These are phyloP conservation scores for Euborellia annulipes DNA, from an alignment of 1,140 invertebrate species.

Conservation along the genomic window DNA sequence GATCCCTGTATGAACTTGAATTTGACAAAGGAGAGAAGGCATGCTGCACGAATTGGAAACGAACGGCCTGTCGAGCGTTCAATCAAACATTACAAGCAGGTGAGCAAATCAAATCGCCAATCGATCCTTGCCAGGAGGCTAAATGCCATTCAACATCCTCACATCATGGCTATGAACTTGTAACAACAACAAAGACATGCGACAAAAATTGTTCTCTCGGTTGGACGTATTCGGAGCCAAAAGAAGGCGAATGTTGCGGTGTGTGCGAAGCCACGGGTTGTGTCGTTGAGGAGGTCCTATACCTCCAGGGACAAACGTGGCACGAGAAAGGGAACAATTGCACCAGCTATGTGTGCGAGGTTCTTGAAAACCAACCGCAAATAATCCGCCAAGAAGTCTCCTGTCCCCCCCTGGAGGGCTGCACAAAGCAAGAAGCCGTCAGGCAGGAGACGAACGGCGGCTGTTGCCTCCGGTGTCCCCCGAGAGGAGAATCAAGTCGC, in stretches of 20 bases:
- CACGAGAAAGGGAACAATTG: conserved; percentile 1
- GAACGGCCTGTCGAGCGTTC: conserved; percentile 19
- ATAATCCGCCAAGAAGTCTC: conserved; percentile 33
- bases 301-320: conserved; percentile 18
- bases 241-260: conserved; percentile 19
- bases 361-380: conserved; percentile 24
- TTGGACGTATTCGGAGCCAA: conserved; percentile 4
- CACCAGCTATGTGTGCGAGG: conserved; percentile 1
- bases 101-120: conserved; percentile 34
- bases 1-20: conserved; percentile 12
- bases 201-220: conserved; percentile 29
- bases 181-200: conserved; percentile 35
- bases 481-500: conserved; percentile 20
- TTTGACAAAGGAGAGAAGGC: conserved; percentile 9
- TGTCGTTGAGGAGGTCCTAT: conserved; percentile 15
- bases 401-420: conserved; percentile 44
- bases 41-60: conserved; percentile 19
- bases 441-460: too few species aligned
- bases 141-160: conserved; percentile 35
- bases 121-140: conserved; percentile 40
- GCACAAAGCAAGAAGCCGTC: conserved; percentile 35
- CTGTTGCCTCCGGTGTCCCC: conserved; percentile 44
- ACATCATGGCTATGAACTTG: conserved; percentile 31
- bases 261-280: conserved; percentile 19
- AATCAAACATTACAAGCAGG: conserved; percentile 30